Evolutionary conservation across 2,888 invertebrate genomes (phyloP).

Genomic region (Leptopilina syphax): DNA sequence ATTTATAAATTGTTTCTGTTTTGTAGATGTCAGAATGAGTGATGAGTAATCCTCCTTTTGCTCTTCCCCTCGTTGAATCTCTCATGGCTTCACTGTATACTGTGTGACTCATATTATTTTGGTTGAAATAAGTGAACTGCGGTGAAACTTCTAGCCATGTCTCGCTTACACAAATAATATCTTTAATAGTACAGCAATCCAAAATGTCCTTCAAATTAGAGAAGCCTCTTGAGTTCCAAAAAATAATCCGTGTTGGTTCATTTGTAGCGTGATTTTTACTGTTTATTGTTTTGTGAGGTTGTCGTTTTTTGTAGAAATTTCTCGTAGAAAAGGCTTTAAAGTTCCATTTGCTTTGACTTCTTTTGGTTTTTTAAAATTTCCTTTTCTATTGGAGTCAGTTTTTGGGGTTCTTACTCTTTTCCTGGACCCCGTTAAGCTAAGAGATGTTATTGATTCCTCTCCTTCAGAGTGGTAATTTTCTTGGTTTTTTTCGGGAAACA

Average conservation of each 20-base stretch:
- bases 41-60: slow-evolving; percentile 32
- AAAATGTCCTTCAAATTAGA: slow-evolving; percentile 13
- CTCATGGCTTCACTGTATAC: background rate
- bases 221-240: slow-evolving; percentile 30
- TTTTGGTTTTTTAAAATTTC: background rate
- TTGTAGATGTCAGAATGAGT: background rate
- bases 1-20: background rate
- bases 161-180: slow-evolving; percentile 31
- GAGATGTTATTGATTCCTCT: background rate
- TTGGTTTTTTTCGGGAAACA: background rate
- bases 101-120: background rate
- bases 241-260: slow-evolving; percentile 2
- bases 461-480: background rate
- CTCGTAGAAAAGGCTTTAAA: background rate
- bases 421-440: background rate
- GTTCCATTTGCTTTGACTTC: background rate
- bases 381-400: background rate
- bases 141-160: slow-evolving; percentile 1
- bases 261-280: background rate
- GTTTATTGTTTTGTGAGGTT: background rate
- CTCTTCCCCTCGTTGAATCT: slow-evolving; percentile 4
- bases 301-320: background rate
- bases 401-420: background rate
- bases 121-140: background rate
- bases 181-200: background rate